Evolutionary conservation across 2,888 invertebrate genomes (phyloP).

Genomic region (Synanthedon vespiformis): DNA sequence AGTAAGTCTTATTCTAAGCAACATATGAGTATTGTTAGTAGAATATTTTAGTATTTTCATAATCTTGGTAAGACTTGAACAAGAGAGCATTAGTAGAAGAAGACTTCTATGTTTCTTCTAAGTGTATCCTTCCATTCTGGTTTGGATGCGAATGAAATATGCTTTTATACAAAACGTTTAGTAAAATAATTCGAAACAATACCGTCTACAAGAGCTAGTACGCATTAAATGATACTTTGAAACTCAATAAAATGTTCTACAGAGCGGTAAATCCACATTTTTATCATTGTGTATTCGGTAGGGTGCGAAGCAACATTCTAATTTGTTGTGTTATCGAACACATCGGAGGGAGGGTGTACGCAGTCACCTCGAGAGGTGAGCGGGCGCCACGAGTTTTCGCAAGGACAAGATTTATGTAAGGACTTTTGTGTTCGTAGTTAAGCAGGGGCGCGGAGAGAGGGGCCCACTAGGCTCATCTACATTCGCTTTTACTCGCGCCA

Average conservation of each 20-base stretch:
- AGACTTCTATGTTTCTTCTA: too few relatives aligned
- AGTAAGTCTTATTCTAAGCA: too few relatives aligned
- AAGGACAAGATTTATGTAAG: conserved; percentile 67
- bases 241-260: conserved; percentile 30
- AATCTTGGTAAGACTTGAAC: too few relatives aligned
- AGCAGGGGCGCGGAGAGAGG: conserved; percentile 36
- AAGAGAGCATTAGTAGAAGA: too few relatives aligned
- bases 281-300: conserved; percentile 33
- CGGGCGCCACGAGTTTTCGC: conserved; percentile 46
- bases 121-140: too few relatives aligned
- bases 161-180: too few relatives aligned
- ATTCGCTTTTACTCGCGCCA: conserved; percentile 51
- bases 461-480: conserved; percentile 50
- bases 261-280: conserved; percentile 33
- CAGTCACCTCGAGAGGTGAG: conserved; percentile 48
- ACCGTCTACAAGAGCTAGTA: too few relatives aligned
- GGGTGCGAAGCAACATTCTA: conserved; percentile 34
- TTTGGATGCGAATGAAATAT: too few relatives aligned
- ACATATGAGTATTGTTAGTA: too few relatives aligned
- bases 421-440: conserved; percentile 69
- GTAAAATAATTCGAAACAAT: too few relatives aligned
- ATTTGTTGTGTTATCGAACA: conserved; percentile 59
- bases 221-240: conserved; percentile 5
- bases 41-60: too few relatives aligned
- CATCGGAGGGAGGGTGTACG: conserved; percentile 36